These are phyloP conservation scores for Yoshiicerus persimilis DNA, from an alignment of 1,140 invertebrate genomes.

Conservation along the genomic window DNA sequence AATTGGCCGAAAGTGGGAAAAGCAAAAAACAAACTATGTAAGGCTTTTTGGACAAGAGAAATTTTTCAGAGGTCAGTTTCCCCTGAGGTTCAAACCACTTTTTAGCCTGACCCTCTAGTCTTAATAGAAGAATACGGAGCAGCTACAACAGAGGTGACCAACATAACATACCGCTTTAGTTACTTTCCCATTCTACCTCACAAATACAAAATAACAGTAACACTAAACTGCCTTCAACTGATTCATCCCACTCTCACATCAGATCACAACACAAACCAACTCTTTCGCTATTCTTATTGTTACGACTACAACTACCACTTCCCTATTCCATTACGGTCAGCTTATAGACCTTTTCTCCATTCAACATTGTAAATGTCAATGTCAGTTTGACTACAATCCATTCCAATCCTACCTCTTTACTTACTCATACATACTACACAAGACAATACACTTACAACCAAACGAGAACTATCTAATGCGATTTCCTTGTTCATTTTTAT, in stretches of 20 bases:
- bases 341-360: not conserved
- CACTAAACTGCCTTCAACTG: constrained; percentile 2
- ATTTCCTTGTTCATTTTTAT: constrained; percentile 18
- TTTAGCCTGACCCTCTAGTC: not conserved
- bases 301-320: not conserved
- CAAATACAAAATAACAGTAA: not conserved
- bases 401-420: not conserved
- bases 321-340: constrained; percentile 11
- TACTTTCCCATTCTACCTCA: not conserved
- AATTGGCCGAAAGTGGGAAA: constrained; percentile 1
- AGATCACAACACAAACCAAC: not conserved
- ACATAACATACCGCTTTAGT: not conserved
- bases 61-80: constrained; percentile 38
- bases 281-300: constrained; percentile 5
- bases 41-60: constrained; percentile 31
- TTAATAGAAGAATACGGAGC: too few species aligned
- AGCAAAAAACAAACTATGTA: constrained; percentile 26
- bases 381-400: constrained; percentile 19
- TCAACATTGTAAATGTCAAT: constrained; percentile 4
- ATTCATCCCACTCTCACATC: not conserved
- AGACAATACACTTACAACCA: not conserved
- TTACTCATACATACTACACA: not conserved
- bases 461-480: not conserved
- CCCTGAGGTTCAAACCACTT: constrained; percentile 32
- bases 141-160: too few species aligned